Evolutionary conservation across 2,797 vertebrate genomes (phyloP), one percentile per base, ranked within the genome.

Genomic region (Cuniculus paca): DNA sequence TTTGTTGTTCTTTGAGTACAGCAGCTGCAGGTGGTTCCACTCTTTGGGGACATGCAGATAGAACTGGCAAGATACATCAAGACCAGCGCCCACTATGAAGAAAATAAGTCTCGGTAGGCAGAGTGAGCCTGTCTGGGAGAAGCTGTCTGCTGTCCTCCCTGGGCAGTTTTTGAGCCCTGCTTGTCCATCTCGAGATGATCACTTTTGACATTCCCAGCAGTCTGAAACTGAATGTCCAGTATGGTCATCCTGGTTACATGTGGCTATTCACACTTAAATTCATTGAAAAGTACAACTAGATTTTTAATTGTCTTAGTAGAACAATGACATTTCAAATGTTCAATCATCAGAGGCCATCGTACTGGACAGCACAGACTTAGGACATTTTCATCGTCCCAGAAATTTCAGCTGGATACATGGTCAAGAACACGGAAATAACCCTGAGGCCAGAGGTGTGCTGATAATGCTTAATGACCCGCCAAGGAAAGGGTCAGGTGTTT

Each of bases 21-120:
- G 99, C 99, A 99, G 97, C 98, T 99, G 92, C 99, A 99, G 97
- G 99, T 99, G 92, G 99, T 99, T 34, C 99, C 99, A 0, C 98
- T 99, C 39, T 99, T 99, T 54, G 99, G 99, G 20, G 99, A 99
- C 98, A 99, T 99, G 99, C 99, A 99, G 97, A 99, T 99, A 68
- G 99, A 99, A 98, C 98, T 99, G 98, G 99, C 99, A 6, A 99
- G 99, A 92, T 99, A 99, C 98, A 99, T 99, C 98, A 99, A 99
- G 98, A 99, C 99, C 97, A 99, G 99, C 11, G 99, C 99, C 91
- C 99, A 99, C 98, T 99, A 99, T 0, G 99, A 99, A 93, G 99
- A 99, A 96, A 99, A 99, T 98, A 99, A 99, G 96, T 99, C 99
- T 97, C 99, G 99, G 99, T 99, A 98, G 97, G 98, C 60, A 58